Conservation (phyloP, 2,113 vertebrate genomes). For the Murina feae region DNA sequence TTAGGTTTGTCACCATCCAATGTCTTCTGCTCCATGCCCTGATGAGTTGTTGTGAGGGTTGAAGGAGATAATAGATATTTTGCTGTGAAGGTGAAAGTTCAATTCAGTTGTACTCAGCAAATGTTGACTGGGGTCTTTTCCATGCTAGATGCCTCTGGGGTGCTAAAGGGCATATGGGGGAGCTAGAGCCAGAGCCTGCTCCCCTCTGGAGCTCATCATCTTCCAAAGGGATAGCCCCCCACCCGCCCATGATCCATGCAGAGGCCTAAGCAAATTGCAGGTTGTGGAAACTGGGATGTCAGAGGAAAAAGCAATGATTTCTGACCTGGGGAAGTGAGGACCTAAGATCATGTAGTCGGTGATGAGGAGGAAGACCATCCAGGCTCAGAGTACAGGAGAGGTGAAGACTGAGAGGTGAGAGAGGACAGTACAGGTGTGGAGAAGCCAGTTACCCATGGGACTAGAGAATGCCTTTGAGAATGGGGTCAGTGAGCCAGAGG, state of each 20-base stretch:
- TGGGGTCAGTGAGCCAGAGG: background rate
- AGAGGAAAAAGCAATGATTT: background rate
- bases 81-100: background rate
- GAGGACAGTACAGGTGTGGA: too few relatives aligned
- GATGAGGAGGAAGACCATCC: background rate
- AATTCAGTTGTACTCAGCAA: background rate
- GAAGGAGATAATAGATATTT: background rate
- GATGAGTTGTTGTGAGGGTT: background rate
- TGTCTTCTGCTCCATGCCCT: background rate
- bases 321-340: background rate
- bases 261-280: background rate
- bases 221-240: background rate
- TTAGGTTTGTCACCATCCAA: background rate
- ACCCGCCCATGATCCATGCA: rapidly evolving
- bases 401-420: background rate
- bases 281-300: background rate
- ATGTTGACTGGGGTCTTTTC: background rate
- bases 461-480: background rate
- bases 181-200: background rate
- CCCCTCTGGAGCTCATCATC: background rate
- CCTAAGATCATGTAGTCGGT: background rate
- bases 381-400: background rate
- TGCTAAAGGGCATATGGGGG: background rate
- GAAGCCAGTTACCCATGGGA: background rate
- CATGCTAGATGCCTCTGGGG: background rate